Evolutionary conservation across 2,888 invertebrate species (phyloP).

Genomic region (Euphydryas editha): DNA sequence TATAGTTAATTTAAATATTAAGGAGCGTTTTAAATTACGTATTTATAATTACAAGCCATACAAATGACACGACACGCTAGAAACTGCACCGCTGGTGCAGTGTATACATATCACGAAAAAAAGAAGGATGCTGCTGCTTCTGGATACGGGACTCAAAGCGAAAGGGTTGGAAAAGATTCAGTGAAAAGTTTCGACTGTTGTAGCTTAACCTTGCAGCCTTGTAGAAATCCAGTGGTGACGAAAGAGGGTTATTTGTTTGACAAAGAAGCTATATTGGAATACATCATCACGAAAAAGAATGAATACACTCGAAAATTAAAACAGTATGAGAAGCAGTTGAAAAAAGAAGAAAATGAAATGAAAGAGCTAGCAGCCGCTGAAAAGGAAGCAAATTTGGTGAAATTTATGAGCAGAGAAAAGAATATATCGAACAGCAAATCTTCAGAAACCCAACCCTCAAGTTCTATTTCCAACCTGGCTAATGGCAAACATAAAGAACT

Average conservation of each 20-base stretch:
- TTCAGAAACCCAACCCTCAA: constrained; percentile 54
- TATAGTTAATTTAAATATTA: too few relatives aligned
- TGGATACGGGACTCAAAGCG: constrained; percentile 94
- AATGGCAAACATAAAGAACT: constrained; percentile 90
- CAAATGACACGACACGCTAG: constrained; percentile 97
- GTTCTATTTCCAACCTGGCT: constrained; percentile 91
- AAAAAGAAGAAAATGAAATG: constrained; percentile 88
- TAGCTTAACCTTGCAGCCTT: constrained; percentile 97
- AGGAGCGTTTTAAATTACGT: neutral
- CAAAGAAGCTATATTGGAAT: constrained; percentile 97
- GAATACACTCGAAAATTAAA: constrained; percentile 95
- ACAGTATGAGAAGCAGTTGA: constrained; percentile 94
- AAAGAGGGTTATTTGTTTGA: constrained; percentile 97
- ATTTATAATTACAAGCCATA: neutral
- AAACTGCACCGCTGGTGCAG: constrained; percentile 99
- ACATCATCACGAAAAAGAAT: constrained; percentile 96
- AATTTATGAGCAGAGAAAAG: constrained; percentile 92
- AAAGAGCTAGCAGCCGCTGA: constrained; percentile 89
- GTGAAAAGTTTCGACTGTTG: constrained; percentile 98
- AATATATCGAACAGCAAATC: constrained; percentile 84
- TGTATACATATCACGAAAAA: constrained; percentile 99
- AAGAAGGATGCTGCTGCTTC: constrained; percentile 97
- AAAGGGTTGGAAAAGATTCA: constrained; percentile 96
- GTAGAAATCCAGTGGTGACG: constrained; percentile 93
- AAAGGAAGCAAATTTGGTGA: constrained; percentile 88